phyloP scores from a whole-genome alignment of 1,140 invertebrate species.

The Pissodes strobi region DNA sequence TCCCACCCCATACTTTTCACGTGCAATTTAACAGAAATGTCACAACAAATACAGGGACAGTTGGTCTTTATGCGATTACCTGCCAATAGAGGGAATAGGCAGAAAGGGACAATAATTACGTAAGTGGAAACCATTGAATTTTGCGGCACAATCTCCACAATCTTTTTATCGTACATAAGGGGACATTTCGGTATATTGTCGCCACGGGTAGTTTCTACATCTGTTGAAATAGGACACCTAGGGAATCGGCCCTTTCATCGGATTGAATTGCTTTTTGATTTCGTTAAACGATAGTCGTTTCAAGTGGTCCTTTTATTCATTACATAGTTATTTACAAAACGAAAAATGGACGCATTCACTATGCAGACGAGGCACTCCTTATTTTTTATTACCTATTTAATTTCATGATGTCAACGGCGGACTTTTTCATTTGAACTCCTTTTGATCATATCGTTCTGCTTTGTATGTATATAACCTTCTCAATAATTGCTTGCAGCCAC shows the following conservation, averaged over 20 bases:
- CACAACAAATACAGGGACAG: constrained; percentile 15
- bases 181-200: constrained; percentile 23
- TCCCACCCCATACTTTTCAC: too few relatives aligned
- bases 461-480: too few relatives aligned
- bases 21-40: constrained; percentile 20
- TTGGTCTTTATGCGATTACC: constrained; percentile 14
- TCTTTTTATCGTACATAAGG: constrained; percentile 16
- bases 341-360: too few relatives aligned
- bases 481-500: too few relatives aligned
- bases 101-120: constrained; percentile 22
- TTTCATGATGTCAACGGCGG: too few relatives aligned
- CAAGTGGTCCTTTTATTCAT: constrained; percentile 7
- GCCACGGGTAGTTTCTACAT: constrained; percentile 24
- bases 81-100: constrained; percentile 10
- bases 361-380: too few relatives aligned
- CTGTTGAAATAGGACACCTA: constrained; percentile 26
- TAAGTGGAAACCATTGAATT: constrained; percentile 24
- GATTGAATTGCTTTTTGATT: constrained; percentile 29
- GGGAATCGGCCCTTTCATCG: constrained; percentile 15
- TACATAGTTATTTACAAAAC: too few relatives aligned
- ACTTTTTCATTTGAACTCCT: too few relatives aligned
- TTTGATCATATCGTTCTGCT: too few relatives aligned
- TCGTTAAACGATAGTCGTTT: constrained; percentile 18
- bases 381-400: too few relatives aligned
- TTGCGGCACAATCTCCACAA: constrained; percentile 21